These are phyloP conservation scores for Drosophila nigromelanica DNA, from an alignment of 1,140 invertebrate species.

Conservation along the genomic window DNA sequence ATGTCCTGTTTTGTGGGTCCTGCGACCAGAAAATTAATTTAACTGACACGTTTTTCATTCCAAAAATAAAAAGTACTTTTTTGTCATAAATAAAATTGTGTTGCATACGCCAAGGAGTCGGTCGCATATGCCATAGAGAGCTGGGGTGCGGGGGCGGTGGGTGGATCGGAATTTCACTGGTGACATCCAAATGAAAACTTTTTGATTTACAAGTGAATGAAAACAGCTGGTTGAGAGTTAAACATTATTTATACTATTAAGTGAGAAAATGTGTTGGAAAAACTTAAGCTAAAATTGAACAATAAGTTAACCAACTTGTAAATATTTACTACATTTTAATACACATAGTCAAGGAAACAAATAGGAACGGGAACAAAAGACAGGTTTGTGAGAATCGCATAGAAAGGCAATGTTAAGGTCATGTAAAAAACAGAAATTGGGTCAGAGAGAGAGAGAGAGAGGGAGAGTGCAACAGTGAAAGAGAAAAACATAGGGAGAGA, in stretches of 20 bases:
- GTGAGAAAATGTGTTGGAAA: not conserved
- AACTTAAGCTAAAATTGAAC: not conserved
- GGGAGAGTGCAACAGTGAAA: too few species aligned
- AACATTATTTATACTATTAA: not conserved
- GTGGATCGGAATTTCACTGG: not conserved
- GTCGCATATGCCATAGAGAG: not conserved
- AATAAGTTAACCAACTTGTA: too few species aligned
- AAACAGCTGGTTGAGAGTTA: not conserved
- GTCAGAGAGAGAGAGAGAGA: not conserved
- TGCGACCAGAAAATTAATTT: slow-evolving; percentile 51
- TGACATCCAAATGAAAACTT: slow-evolving; percentile 9
- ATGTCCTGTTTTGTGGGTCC: slow-evolving; percentile 23
- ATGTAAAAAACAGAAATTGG: not conserved
- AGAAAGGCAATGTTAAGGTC: not conserved
- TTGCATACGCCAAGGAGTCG: slow-evolving; percentile 35
- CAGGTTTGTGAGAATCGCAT: not conserved
- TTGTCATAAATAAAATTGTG: slow-evolving; percentile 39
- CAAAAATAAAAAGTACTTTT: slow-evolving; percentile 26
- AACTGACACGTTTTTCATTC: slow-evolving; percentile 45
- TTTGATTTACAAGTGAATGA: not conserved
- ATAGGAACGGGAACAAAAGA: not conserved
- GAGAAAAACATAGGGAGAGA: not conserved
- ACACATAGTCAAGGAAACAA: too few species aligned
- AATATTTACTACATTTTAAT: too few species aligned
- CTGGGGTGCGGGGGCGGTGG: too few species aligned